A percentile compares a stretch with the other conserved stretches of the same genome.
Evolutionary conservation across 2,888 invertebrate genomes (phyloP).

Genomic region (Syrphus vitripennis): DNA sequence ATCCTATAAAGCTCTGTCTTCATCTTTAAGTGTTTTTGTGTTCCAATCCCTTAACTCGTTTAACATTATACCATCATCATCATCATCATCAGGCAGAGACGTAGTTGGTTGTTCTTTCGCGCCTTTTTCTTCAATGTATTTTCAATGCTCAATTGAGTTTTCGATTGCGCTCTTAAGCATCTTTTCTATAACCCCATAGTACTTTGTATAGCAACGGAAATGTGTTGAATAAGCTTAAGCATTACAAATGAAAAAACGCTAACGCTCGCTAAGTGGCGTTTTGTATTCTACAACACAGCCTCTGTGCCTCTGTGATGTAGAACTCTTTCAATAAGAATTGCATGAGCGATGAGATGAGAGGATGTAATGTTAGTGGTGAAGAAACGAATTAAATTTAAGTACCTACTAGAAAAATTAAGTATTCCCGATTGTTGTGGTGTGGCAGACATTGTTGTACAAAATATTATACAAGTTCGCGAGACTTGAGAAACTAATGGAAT

Average conservation of each 20-base stretch:
- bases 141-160: conserved; percentile 67
- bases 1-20: not conserved
- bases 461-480: not conserved
- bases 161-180: conserved; percentile 55
- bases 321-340: not conserved
- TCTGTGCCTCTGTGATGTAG: too few species aligned
- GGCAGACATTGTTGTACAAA: conserved; percentile 31
- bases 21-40: not conserved
- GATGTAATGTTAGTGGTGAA: conserved; percentile 17
- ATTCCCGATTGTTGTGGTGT: conserved; percentile 22
- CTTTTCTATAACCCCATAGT: too few species aligned
- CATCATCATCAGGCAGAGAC: too few species aligned
- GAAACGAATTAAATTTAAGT: conserved; percentile 16
- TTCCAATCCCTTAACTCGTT: not conserved
- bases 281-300: not conserved
- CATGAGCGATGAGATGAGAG: conserved; percentile 32
- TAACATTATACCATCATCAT: not conserved
- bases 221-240: conserved; percentile 36
- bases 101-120: conserved; percentile 32
- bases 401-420: conserved; percentile 46
- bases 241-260: conserved; percentile 27
- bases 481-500: not conserved
- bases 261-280: conserved; percentile 38
- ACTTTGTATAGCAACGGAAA: conserved; percentile 1
- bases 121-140: conserved; percentile 32